phyloP scores from a whole-genome alignment of 2,113 vertebrate species.

The Cyprinus carpio region DNA sequence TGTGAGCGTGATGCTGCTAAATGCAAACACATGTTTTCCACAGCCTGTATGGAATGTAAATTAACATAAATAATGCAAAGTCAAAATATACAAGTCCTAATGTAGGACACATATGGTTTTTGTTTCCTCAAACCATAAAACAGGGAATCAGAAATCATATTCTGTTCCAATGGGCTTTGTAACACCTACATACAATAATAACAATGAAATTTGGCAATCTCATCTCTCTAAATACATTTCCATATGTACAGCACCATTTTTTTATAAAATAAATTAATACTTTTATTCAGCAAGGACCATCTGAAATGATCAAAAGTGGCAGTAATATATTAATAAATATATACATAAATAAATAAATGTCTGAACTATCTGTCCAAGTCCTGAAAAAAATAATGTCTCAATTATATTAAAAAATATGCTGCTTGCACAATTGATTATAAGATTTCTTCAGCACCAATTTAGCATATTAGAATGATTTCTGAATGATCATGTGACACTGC shows the following conservation, averaged over 20 bases:
- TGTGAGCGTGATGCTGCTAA: background rate
- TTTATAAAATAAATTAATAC: background rate
- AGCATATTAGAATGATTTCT: background rate
- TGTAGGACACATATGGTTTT: conserved; percentile 68
- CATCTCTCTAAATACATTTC: background rate
- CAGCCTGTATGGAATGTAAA: background rate
- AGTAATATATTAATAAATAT: background rate
- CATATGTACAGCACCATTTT: background rate
- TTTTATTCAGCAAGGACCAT: background rate
- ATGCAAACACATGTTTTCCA: conserved; percentile 20
- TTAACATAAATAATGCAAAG: background rate
- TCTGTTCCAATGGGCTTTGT: background rate
- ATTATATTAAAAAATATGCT: background rate
- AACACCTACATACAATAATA: background rate
- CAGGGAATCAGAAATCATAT: background rate
- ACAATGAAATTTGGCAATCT: background rate
- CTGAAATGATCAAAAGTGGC: background rate
- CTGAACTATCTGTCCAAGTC: background rate
- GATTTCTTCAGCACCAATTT: background rate
- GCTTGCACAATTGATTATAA: background rate
- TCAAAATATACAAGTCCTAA: conserved; percentile 22
- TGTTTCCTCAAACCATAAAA: conserved; percentile 59
- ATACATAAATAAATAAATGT: background rate
- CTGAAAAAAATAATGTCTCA: too few species aligned
- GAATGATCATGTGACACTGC: background rate